phyloP scores from a whole-genome alignment of 2,113 vertebrate species.

The Melospiza georgiana region DNA sequence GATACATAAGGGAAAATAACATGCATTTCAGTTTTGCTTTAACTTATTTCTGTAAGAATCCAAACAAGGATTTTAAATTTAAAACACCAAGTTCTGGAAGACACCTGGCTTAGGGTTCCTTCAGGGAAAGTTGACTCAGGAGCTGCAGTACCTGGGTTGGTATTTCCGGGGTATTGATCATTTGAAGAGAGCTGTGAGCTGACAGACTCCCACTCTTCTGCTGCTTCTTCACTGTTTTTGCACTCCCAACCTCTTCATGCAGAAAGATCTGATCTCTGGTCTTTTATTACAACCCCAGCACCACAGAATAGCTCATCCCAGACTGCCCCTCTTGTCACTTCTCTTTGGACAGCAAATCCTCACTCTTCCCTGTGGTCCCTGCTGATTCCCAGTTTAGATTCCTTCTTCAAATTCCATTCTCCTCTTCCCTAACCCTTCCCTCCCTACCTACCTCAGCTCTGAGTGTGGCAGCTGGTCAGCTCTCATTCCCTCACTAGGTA shows the following conservation, averaged over 20 bases:
- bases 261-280: background rate
- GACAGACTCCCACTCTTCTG: background rate
- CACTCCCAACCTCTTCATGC: background rate
- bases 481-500: background rate
- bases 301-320: background rate
- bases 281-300: background rate
- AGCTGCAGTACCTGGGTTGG: background rate
- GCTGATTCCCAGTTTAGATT: background rate
- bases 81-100: background rate
- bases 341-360: background rate
- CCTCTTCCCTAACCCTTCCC: background rate
- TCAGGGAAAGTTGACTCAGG: background rate
- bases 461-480: background rate
- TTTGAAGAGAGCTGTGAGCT: background rate
- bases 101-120: background rate
- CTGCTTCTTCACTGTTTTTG: background rate
- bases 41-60: background rate
- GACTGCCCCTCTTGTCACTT: background rate
- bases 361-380: background rate
- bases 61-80: background rate
- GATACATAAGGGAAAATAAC: background rate
- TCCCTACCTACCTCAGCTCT: background rate
- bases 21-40: background rate
- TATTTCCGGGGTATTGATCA: background rate
- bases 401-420: background rate